Base-by-base conservation (phyloP, 2,888 invertebrate genomes). In the Eubasilissa splendida region DNA sequence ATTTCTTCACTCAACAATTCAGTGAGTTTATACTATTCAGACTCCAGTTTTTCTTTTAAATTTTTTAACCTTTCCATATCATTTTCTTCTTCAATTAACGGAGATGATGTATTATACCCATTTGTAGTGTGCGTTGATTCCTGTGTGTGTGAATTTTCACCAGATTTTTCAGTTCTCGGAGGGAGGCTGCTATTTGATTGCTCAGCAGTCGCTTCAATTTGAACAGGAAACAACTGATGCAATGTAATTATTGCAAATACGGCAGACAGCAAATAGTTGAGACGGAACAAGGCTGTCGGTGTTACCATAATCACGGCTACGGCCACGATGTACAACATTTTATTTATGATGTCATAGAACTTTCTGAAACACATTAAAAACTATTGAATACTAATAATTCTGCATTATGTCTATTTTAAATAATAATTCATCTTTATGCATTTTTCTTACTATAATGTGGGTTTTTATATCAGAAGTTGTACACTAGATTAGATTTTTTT, bases 231-330 rank as follows among this genome's bases (percentile, higher is more conserved):
- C 12, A 92, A 74, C 85, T 94, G 94, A 85, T 94, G 93, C 8
- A 91, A 33, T 4, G 92, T 90, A 50, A 94, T 89, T 4, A 92
- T 82, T 4, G 88, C 86, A 85, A 93, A 91, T 84, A 91, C 89
- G 7, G 89, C 86, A 14, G 92, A 88, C 65, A 94, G 88, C 52
- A 93, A 88, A 85, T 91, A 92, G 85, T 92, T 93, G 8, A 94
- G 88, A 14, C 93, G 88, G 84, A 91, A 91, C 7, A 94, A 85
- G 0, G 92, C 91, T 71, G 92, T 88, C 31, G 93, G 92, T 3
- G 93, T 92, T 83, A 93, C 90, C 7, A 92, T 88, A 81, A 94
- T 86, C 73, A 91, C 89, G 42, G 91, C 86, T 8, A 92, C 87
- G 14, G 93, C 92, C 85, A 91, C 87, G 0, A 88, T 86, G 83